Conservation (phyloP, 92 coral and sea anemone genomes). For the Scolanthus callimorphus region DNA sequence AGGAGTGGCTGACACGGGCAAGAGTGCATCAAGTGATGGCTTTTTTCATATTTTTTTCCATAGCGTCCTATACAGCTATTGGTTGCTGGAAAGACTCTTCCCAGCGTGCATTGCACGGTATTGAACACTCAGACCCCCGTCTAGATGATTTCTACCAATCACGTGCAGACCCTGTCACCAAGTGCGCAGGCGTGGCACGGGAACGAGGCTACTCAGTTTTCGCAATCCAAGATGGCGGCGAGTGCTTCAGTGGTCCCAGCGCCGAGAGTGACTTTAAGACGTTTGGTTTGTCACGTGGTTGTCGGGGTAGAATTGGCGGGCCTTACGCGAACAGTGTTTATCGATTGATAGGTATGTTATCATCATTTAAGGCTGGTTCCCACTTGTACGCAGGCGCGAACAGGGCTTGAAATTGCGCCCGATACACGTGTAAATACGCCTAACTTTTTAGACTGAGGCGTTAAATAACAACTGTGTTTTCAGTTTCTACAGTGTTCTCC, state of each 20-base stretch:
- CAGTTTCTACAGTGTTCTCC: no score
- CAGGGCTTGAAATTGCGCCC: no score
- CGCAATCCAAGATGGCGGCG: slow-evolving; percentile 89
- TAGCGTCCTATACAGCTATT: slow-evolving; percentile 60
- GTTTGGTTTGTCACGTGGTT: slow-evolving; percentile 80
- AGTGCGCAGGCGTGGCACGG: slow-evolving; percentile 86
- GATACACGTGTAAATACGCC: no score
- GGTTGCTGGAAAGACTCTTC: slow-evolving; percentile 89
- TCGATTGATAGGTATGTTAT: slow-evolving; percentile 68
- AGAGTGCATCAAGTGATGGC: no score
- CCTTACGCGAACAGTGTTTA: slow-evolving; percentile 84
- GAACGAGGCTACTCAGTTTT: slow-evolving; percentile 77
- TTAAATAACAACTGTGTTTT: no score
- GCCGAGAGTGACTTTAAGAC: slow-evolving; percentile 58
- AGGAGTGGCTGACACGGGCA: no score
- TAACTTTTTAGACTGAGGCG: no score
- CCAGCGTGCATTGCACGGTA: slow-evolving; percentile 45
- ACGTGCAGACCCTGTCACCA: slow-evolving; percentile 56
- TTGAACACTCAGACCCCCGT: slow-evolving; percentile 71
- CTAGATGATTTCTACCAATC: slow-evolving; percentile 64
- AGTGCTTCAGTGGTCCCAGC: slow-evolving; percentile 79
- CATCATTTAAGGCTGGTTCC: background rate
- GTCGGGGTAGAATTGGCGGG: slow-evolving; percentile 78
- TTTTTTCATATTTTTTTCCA: background rate
- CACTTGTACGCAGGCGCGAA: no score